Conservation (phyloP, 2,797 vertebrate genomes). For the Galagoides demidoff region DNA sequence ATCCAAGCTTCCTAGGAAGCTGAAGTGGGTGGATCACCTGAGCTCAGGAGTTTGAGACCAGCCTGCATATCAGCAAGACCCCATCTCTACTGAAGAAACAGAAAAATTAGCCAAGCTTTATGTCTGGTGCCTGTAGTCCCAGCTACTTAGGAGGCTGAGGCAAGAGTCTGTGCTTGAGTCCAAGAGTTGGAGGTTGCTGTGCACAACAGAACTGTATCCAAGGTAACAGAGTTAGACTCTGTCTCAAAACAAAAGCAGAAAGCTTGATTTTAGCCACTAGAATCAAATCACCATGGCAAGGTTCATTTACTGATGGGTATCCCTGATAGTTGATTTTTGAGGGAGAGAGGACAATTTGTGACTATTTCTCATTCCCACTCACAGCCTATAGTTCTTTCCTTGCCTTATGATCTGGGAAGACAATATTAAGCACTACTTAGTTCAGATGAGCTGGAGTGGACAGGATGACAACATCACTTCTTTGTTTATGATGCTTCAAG, state of each 20-base stretch:
- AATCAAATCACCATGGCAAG: background rate
- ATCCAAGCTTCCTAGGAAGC: no score
- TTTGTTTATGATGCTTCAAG: background rate
- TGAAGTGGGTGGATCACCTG: no score
- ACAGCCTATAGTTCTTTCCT: background rate
- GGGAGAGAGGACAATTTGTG: background rate
- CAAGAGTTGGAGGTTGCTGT: no score
- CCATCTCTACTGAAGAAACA: no score
- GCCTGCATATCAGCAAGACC: no score
- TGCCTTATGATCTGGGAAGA: background rate
- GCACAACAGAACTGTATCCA: no score
- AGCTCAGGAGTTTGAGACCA: no score
- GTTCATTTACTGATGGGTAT: background rate
- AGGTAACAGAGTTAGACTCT: no score
- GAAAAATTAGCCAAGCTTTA: no score
- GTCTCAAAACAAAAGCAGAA: background rate
- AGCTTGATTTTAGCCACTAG: background rate
- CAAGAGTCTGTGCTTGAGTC: no score
- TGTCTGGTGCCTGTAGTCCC: no score
- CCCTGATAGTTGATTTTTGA: background rate
- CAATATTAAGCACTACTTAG: background rate
- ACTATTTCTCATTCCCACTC: background rate
- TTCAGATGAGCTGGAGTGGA: background rate
- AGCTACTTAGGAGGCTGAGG: no score
- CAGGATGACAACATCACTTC: background rate